Base-by-base conservation (phyloP, 2,797 vertebrate species). In the Molossus molossus region DNA sequence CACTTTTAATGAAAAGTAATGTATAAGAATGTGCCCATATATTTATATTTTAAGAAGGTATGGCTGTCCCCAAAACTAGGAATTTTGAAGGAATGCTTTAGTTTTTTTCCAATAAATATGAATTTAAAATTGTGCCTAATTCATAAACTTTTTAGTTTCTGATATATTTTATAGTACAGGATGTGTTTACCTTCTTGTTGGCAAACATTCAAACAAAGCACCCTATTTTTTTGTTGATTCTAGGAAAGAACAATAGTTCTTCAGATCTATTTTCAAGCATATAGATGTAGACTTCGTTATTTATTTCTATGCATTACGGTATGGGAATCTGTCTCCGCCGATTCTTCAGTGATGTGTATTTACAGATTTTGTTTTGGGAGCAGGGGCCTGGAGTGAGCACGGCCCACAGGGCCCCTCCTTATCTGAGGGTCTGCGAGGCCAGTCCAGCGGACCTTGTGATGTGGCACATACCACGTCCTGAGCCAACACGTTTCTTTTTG, bases 181-280 rank as follows among this genome's bases (percentile, higher is more conserved):
- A 37, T 90, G 29, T 25, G 90, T 93, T 88, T 72, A 91, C 29
- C 45, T 94, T 92, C 73, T 62, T 29, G n/a, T 45, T 73, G 64
- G 18, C 45, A 75, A 94, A 92, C 1, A 23, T 85, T 90, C 37
- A 80, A 84, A 83, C 70, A 89, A 85, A 94, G 21, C 77, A 37
- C 50, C 65, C 73, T 85, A 23, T 75, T 94, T 86, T 86, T 90
- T 76, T 64, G 55, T 87, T 96, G 70, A 11, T 65, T 84, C 91
- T 94, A 77, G 69, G 80, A 81, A 92, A 95, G 45, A 94, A 55
- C 27, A 29, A 48, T 76, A 57, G 79, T 72, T 96, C 65, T 88
- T 94, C 29, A 73, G 65, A 69, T 86, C 50, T 17, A 33, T 89
- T 95, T 96, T 95, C 45, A 87, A 79, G 80, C 65, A 95, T 92